Percentiles rank a stretch among this genome's conserved stretches.
phyloP scores from a whole-genome alignment of 2,888 invertebrate species.

The Dugesia japonica region DNA sequence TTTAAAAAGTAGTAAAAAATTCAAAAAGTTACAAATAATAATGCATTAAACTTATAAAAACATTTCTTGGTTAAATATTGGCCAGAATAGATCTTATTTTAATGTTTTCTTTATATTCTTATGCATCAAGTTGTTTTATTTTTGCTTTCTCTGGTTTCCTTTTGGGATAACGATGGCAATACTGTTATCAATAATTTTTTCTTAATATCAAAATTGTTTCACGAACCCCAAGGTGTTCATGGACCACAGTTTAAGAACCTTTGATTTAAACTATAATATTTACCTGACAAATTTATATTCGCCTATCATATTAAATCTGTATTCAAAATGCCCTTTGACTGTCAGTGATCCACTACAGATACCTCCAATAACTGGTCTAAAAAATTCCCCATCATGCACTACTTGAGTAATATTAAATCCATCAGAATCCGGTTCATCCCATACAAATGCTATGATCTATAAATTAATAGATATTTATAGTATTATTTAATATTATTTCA shows the following conservation, averaged over 20 bases:
- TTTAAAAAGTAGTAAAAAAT: no score
- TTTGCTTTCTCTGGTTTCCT: background rate
- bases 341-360: slow-evolving; percentile 38
- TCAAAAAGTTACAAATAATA: no score
- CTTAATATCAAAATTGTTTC: background rate
- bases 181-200: no score
- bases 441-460: slow-evolving; percentile 37
- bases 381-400: slow-evolving; percentile 44
- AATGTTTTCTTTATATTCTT: no score
- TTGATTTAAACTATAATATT: no score
- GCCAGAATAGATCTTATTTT: no score
- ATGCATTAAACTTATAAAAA: no score
- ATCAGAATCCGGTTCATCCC: slow-evolving; percentile 36
- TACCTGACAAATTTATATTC: slow-evolving; percentile 48
- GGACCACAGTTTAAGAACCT: background rate
- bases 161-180: background rate
- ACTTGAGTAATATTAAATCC: slow-evolving; percentile 40
- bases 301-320: slow-evolving; percentile 45
- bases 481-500: background rate
- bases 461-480: background rate
- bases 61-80: no score
- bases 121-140: no score
- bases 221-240: background rate
- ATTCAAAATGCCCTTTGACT: slow-evolving; percentile 39
- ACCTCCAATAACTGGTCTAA: slow-evolving; percentile 45